Percentiles rank a stretch among this genome's conserved stretches.
Conservation (phyloP, 92 coral and sea anemone species). For the Palythoa grandis region DNA sequence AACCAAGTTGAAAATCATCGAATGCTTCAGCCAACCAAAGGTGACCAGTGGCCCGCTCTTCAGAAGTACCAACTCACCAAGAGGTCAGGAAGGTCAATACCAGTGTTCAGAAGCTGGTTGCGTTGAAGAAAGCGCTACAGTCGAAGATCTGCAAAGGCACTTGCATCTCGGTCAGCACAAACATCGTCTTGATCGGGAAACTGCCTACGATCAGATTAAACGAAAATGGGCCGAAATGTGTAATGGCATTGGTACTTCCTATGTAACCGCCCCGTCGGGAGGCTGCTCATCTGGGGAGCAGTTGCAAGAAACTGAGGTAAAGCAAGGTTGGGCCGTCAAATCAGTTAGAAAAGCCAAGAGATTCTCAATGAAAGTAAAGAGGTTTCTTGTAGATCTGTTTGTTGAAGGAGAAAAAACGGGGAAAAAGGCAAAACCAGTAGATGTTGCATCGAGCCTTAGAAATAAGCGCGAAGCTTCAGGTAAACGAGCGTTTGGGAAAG, state of each 20-base stretch:
- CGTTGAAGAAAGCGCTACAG: too few species aligned
- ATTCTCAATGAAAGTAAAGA: neutral
- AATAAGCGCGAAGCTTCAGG: neutral
- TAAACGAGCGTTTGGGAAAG: neutral
- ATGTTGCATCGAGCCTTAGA: neutral
- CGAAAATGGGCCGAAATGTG: neutral
- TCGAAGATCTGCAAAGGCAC: too few species aligned
- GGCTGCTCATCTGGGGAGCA: neutral
- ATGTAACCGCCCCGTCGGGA: neutral
- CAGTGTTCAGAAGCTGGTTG: too few species aligned
- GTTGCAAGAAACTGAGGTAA: neutral
- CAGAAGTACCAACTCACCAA: neutral
- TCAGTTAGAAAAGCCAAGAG: constrained; percentile 30
- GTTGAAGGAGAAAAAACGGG: neutral
- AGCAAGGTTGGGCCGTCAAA: neutral
- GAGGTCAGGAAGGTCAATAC: too few species aligned
- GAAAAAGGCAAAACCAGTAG: constrained; percentile 8
- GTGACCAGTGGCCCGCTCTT: too few species aligned
- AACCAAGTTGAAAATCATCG: neutral
- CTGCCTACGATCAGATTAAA: neutral
- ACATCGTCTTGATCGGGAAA: neutral
- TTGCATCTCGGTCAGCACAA: too few species aligned
- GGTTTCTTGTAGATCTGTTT: neutral
- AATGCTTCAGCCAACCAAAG: neutral
- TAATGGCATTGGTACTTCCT: neutral